These are phyloP conservation scores for Nasua narica DNA, from an alignment of 2,797 vertebrate genomes.

Conservation along the genomic window DNA sequence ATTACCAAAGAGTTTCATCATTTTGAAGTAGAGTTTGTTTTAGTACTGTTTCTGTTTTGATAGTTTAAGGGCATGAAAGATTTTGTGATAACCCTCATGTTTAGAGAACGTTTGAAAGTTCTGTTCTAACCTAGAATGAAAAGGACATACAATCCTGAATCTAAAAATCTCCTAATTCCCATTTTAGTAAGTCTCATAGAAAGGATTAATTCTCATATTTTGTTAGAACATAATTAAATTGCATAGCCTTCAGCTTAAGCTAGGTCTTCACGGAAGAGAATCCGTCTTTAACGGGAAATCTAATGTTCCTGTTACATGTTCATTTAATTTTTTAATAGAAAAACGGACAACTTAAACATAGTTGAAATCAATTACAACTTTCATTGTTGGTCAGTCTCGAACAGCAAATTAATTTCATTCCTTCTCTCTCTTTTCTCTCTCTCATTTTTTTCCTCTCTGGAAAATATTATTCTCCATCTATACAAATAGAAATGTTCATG, in stretches of 20 bases:
- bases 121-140: neutral
- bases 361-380: neutral
- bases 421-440: neutral
- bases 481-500: neutral
- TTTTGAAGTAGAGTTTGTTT: constrained; percentile 31
- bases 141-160: neutral
- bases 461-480: neutral
- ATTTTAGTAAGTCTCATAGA: neutral
- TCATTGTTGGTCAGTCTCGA: neutral
- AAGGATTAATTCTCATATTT: neutral
- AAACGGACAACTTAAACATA: constrained; percentile 13
- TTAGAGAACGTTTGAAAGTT: neutral
- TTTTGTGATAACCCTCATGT: neutral
- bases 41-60: constrained; percentile 39
- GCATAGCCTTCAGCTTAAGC: neutral
- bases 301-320: neutral
- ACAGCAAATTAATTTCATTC: neutral
- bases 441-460: neutral
- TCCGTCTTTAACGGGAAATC: neutral
- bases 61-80: constrained; percentile 28
- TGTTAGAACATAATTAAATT: constrained; percentile 27
- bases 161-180: neutral
- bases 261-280: constrained; percentile 14
- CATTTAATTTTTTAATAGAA: neutral
- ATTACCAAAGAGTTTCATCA: constrained; percentile 39